Percentiles rank a stretch among this genome's conserved stretches.
These are phyloP conservation scores for Sciaenops ocellatus DNA, from an alignment of 2,797 vertebrate species.

Conservation along the genomic window DNA sequence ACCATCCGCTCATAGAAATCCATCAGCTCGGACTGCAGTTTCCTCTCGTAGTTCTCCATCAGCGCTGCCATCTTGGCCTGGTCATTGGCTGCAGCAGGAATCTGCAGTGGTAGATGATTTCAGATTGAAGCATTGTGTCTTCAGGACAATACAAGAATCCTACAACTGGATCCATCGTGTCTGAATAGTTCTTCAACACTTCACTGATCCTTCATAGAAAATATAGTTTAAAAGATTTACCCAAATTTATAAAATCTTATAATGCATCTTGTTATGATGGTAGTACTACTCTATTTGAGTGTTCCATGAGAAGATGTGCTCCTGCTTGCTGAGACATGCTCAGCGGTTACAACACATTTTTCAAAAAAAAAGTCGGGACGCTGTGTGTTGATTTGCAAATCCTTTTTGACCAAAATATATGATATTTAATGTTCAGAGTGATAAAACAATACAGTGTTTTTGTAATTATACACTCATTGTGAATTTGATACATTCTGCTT, in stretches of 20 bases:
- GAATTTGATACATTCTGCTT: too few species aligned
- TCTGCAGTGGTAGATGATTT: background rate
- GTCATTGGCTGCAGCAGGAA: slow-evolving; percentile 32
- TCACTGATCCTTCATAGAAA: background rate
- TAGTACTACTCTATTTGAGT: background rate
- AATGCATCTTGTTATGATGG: background rate
- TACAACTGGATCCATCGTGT: background rate
- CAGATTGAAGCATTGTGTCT: background rate
- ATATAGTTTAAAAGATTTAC: background rate
- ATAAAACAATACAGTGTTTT: too few species aligned
- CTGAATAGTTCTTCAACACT: background rate
- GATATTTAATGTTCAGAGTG: too few species aligned
- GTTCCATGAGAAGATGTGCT: background rate
- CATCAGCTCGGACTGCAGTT: slow-evolving; percentile 10
- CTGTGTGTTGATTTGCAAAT: too few species aligned
- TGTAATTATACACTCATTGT: too few species aligned
- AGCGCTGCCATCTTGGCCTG: slow-evolving; percentile 15
- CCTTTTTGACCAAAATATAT: too few species aligned
- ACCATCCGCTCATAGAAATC: slow-evolving; percentile 15
- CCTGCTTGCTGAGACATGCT: background rate
- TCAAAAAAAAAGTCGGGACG: too few species aligned
- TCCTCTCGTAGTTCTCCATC: slow-evolving; percentile 19
- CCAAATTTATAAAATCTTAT: background rate
- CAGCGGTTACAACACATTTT: too few species aligned
- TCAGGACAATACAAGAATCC: background rate